Evolutionary conservation across 2,113 vertebrate genomes (phyloP), one percentile per base, ranked within the genome.

Genomic region (Pica pica): DNA sequence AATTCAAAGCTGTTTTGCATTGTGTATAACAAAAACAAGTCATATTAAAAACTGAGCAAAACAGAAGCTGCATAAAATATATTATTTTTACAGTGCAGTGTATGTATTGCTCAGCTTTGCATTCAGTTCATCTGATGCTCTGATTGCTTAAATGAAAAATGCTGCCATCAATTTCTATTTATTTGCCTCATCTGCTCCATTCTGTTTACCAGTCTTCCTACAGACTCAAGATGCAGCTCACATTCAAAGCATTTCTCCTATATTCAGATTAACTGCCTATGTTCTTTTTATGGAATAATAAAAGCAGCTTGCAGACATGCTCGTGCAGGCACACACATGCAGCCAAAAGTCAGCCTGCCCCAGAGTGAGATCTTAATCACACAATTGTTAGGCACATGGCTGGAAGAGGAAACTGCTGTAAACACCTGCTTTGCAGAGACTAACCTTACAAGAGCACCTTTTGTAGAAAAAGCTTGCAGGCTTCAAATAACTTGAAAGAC

Each of bases 311-410:
- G 55, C 28, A 69, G 86, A 74, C 83, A 41, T 37, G 86, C 60
- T 89, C 10, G 0, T 49, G 79, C 94, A 94, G 86, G 93, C 75
- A 89, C 47, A 52, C 35, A 64, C 71, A 74, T 2, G 39, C 73
- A 90, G 94, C 83, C 85, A 95, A 70, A 92, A 93, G 94, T 94
- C 93, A 96, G 88, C 61, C 75, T 94, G 93, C 83, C 90, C 94
- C 52, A 46, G 79, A 53, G 64, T n/a, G 23, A 95, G 92, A 95
- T 96, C 88, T 69, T 95, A 93, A 94, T 93, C 94, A 70, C 60
- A 6, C 39, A 35, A 81, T 79, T 95, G 95, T 91, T 84, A 81
- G 73, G 91, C 77, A 78, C 77, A n/a, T 0, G 2, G 53, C 23
- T 95, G 77, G 83, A 94, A 94, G 37, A 69, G 77, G 83, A 95